Percentiles rank a stretch among this genome's conserved stretches.
These are phyloP conservation scores for Ectemnius lituratus DNA, from an alignment of 2,888 invertebrate genomes.

Conservation along the genomic window DNA sequence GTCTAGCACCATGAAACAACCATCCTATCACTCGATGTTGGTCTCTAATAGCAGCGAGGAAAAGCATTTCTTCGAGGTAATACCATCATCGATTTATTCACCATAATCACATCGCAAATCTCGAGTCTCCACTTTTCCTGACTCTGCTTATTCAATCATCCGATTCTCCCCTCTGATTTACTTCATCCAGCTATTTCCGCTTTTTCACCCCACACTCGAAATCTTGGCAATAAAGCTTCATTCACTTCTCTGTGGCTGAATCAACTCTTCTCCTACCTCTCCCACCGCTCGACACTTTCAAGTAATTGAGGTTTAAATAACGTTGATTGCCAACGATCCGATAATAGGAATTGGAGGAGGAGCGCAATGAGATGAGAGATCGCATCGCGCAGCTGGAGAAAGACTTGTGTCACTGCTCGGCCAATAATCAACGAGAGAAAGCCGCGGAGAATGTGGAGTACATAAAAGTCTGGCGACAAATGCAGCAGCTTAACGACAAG, in stretches of 20 bases:
- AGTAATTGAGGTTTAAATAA: too few species aligned
- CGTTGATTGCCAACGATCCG: background rate
- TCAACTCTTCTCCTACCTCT: background rate
- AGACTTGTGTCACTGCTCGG: constrained; percentile 58
- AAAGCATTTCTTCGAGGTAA: constrained; percentile 65
- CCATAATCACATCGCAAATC: background rate
- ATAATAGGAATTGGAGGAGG: constrained; percentile 65
- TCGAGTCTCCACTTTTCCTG: background rate
- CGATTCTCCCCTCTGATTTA: background rate
- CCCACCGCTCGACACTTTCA: background rate
- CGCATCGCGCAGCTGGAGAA: constrained; percentile 68
- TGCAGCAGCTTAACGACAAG: constrained; percentile 72
- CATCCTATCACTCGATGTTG: constrained; percentile 61
- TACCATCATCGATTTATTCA: background rate
- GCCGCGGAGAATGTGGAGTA: constrained; percentile 74
- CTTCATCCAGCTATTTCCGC: background rate
- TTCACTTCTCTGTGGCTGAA: too few species aligned
- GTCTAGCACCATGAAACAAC: constrained; percentile 64
- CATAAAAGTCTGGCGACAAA: constrained; percentile 72
- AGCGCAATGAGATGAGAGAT: constrained; percentile 65
- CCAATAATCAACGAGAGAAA: constrained; percentile 68
- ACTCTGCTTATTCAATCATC: background rate
- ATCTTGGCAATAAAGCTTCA: too few species aligned
- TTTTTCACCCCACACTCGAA: too few species aligned
- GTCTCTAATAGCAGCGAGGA: constrained; percentile 56